Evolutionary conservation across 2,113 vertebrate species (phyloP), one percentile per base, ranked within the genome.

Genomic region (Microcebus ravelobensis): DNA sequence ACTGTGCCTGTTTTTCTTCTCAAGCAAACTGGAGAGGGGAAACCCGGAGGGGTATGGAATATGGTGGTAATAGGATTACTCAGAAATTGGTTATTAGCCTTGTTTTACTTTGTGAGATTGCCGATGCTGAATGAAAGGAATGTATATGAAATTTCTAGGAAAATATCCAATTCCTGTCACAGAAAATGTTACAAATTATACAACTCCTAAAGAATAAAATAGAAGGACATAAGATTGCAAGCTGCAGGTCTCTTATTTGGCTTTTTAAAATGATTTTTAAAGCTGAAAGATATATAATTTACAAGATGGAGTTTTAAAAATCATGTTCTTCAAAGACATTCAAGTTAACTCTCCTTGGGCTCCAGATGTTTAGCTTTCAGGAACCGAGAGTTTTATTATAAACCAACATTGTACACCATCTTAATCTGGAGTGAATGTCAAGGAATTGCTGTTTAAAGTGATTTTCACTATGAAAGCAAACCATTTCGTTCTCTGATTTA

Each of bases 381-480:
- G 70, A 95, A 27, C 70, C 68, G 70, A 18, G 36, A 61, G 83
- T 48, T 95, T 91, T 27, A 8, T 52, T 84, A 79, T 59, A 36
- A 6, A 67, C 59, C 65, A 29, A 6, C 67, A 31, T 48, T 42
- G 42, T 21, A 34, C 48, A 89, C 74, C 45, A 20, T 81, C 79
- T 71, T 96, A 52, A 27, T 91, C 63, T 52, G n/a, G 68, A 55
- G 55, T 31, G n/a, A 76, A 45, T 67, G 55, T 77, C 77, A 61
- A 77, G 77, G 63, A 92, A 85, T 45, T 96, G 63, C 27, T 93
- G 93, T 97, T 83, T 68, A 67, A 92, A 88, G 50, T 80, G 93
- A 96, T 91, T 96, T 97, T 96, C 86, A 90, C 86, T 96, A 95
- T 77, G 42, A 94, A 96, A 91, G 89, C 42, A 67, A 91, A 81